Conservation (phyloP, 2,797 vertebrate genomes). For the Spheniscus humboldti region DNA sequence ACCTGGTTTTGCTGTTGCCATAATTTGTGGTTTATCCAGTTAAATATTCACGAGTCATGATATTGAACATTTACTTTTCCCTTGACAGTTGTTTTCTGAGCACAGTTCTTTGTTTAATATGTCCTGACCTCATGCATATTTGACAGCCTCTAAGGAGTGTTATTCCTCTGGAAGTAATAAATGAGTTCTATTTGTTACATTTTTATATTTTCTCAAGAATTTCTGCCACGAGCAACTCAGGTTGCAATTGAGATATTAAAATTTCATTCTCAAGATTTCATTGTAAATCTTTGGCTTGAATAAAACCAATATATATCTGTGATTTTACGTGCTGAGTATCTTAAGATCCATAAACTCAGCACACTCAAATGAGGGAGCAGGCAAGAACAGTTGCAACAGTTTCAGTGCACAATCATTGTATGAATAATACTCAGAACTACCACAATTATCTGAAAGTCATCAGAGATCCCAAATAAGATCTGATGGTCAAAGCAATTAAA, state of each 20-base stretch:
- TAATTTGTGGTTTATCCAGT: background rate
- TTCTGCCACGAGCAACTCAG: background rate
- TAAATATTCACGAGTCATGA: background rate
- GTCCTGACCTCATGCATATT: background rate
- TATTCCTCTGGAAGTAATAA: background rate
- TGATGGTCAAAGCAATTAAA: background rate
- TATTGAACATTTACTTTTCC: background rate
- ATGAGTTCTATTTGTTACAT: background rate
- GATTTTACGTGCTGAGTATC: background rate
- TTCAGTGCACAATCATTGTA: background rate
- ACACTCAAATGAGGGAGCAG: background rate
- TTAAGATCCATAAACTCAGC: background rate
- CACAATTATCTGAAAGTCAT: background rate
- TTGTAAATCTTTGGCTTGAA: background rate
- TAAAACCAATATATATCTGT: background rate
- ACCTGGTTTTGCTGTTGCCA: background rate
- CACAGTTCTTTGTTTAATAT: background rate
- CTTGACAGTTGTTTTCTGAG: background rate
- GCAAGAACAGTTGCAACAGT: background rate
- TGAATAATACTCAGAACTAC: background rate
- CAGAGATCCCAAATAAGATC: background rate
- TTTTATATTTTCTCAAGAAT: background rate
- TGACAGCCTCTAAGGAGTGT: background rate
- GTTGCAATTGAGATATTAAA: background rate
- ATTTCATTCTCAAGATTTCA: background rate